Evolutionary conservation across 2,888 invertebrate genomes (phyloP).

Genomic region (Mesoligia furuncula): DNA sequence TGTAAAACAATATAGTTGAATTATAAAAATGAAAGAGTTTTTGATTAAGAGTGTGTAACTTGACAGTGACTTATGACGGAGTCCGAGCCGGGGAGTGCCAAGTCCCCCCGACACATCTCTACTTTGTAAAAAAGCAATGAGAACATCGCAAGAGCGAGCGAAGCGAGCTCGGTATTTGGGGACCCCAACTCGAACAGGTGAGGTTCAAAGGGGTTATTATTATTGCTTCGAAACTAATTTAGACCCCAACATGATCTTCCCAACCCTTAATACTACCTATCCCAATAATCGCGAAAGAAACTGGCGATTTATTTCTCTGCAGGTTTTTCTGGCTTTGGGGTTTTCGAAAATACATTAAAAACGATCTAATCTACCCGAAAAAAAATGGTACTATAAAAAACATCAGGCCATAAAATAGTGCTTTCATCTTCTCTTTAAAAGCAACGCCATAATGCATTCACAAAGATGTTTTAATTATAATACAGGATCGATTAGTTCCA

Average conservation of each 20-base stretch:
- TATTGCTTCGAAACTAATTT: neutral
- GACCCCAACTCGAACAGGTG: neutral
- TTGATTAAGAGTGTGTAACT: neutral
- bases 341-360: neutral
- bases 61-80: neutral
- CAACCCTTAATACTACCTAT: neutral
- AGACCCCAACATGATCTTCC: neutral
- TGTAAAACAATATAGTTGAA: neutral
- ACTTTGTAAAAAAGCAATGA: too few relatives aligned
- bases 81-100: too few relatives aligned
- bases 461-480: neutral
- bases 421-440: neutral
- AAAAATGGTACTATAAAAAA: neutral
- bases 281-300: neutral
- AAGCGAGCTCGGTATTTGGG: neutral
- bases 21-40: neutral
- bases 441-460: neutral
- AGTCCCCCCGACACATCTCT: too few relatives aligned
- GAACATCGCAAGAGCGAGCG: too few relatives aligned
- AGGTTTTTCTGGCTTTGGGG: neutral
- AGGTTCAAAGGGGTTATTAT: neutral
- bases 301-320: neutral
- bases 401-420: neutral
- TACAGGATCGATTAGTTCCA: neutral
- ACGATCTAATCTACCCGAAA: rapidly evolving